Base-by-base conservation (phyloP, 1,140 invertebrate species). In the Gonatopus flavifemur region DNA sequence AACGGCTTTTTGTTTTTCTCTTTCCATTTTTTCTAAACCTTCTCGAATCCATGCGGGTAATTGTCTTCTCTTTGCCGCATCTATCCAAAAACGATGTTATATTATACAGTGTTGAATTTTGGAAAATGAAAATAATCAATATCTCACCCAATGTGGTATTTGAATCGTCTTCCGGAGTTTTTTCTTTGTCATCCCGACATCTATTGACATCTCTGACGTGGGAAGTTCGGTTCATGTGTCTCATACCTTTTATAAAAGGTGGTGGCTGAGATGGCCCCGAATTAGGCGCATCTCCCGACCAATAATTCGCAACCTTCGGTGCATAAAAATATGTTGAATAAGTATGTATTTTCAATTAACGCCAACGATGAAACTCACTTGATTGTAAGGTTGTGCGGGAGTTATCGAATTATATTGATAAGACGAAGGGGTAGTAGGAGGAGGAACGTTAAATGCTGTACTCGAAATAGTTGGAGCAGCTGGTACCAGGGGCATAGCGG, bases 21-120 rank as follows among this genome's bases (percentile, higher is more conserved):
- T 81, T 77, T 98, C 95, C 92, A 98, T 97, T 81, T 98, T 98
- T 72, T 98, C 95, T 48, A 98, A 77, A 25, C 95, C 93, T 81
- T 96, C 93, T 63, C 94, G 80, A 51, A 98, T 97, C 96, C 96
- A 98, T 4, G 90, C 90, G 35, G 96, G 96, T 19, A 98, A 81
- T 64, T 91, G 87, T 68, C 93, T 88, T 24, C 94, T 79, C 75
- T 95, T 96, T 20, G 88, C 89, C 19, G 93, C 92, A 81, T 98
- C 94, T 80, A 83, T 66, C 47, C 10, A 51, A 9, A 15, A 32
- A 9, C 3, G 2, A 52, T 35, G n/a, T n/a, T n/a, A n/a, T n/a
- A n/a, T n/a, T n/a, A n/a, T n/a, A n/a, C n/a, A n/a, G n/a, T n/a
- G n/a, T n/a, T n/a, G n/a, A n/a, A n/a, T n/a, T n/a, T n/a, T n/a